Percentiles rank a stretch among this genome's conserved stretches.
phyloP scores from a whole-genome alignment of 1,140 invertebrate genomes.

The Thereuonema tuberculata region DNA sequence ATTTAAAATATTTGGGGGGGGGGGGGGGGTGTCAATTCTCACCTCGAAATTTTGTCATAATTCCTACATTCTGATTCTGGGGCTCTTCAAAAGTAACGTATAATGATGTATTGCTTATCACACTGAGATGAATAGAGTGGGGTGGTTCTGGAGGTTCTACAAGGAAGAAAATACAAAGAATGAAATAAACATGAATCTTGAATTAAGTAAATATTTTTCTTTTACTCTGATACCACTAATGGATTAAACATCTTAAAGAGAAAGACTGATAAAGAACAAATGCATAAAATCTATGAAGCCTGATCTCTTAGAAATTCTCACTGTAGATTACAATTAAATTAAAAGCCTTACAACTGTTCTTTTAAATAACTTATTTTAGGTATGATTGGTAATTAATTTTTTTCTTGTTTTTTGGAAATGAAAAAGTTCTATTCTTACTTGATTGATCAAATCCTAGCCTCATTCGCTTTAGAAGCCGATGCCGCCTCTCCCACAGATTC shows the following conservation, averaged over 20 bases:
- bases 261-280: background rate
- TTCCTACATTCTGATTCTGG: constrained; percentile 44
- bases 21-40: no score
- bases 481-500: constrained; percentile 69
- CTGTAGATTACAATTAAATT: background rate
- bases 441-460: constrained; percentile 50
- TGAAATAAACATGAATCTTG: no score
- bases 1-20: no score
- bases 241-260: background rate
- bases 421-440: constrained; percentile 35
- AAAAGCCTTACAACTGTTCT: no score
- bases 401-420: background rate
- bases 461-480: constrained; percentile 61
- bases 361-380: background rate
- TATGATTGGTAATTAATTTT: background rate
- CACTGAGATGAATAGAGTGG: constrained; percentile 59
- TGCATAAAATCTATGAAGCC: background rate
- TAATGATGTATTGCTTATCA: constrained; percentile 62
- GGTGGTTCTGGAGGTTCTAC: constrained; percentile 63
- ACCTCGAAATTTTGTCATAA: constrained; percentile 84
- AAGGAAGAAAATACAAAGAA: constrained; percentile 7
- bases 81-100: constrained; percentile 57
- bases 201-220: constrained; percentile 2
- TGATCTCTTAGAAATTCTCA: background rate
- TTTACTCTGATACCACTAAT: background rate